These are phyloP conservation scores for Hassar affinis DNA, from an alignment of 2,113 vertebrate species.

Conservation along the genomic window DNA sequence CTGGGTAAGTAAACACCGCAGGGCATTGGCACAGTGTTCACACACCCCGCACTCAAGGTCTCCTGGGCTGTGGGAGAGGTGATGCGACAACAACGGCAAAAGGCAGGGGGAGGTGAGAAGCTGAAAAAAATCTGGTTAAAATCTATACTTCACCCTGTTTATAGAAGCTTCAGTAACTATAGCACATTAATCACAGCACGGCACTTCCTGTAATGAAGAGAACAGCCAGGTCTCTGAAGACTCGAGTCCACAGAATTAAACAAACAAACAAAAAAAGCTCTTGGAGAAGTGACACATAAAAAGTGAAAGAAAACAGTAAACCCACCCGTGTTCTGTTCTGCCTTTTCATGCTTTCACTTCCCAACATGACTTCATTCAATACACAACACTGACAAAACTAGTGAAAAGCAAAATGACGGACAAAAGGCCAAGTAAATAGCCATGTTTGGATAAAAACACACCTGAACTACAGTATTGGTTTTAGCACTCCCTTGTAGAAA, in stretches of 20 bases:
- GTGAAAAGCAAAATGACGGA: not conserved
- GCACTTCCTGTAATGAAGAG: not conserved
- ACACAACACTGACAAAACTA: too few relatives aligned
- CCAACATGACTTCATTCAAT: not conserved
- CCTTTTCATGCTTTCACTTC: not conserved
- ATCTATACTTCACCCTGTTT: not conserved
- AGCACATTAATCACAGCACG: not conserved
- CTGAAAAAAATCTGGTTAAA: not conserved
- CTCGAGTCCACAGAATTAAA: not conserved
- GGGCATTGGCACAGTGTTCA: slow-evolving; percentile 20
- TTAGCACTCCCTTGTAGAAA: not conserved
- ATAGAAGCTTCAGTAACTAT: not conserved
- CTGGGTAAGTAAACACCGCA: not conserved
- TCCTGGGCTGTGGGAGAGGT: slow-evolving; percentile 1
- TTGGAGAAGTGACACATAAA: not conserved
- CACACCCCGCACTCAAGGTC: not conserved
- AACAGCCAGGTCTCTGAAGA: not conserved
- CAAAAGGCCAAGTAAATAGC: slow-evolving; percentile 1
- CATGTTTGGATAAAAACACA: not conserved
- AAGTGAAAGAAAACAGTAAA: not conserved
- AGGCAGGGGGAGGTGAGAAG: not conserved
- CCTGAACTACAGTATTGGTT: slow-evolving; percentile 6
- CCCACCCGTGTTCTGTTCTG: not conserved
- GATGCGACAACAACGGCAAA: not conserved
- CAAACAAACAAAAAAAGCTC: not conserved